phyloP scores from a whole-genome alignment of 2,888 invertebrate genomes.

The Lepeophtheirus nordmannii region DNA sequence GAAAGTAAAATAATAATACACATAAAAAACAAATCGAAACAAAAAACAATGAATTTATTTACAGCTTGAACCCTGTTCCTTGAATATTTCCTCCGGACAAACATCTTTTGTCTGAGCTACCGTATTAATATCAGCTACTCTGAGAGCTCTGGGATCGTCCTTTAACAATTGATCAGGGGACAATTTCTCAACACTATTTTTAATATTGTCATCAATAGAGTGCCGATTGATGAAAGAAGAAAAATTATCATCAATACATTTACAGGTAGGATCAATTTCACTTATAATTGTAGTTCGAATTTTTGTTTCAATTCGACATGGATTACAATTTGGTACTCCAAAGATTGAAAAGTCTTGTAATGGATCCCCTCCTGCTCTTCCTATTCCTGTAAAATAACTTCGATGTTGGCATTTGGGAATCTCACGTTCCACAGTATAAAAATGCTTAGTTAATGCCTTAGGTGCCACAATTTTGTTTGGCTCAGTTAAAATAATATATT shows the following conservation, averaged over 20 bases:
- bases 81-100: not conserved
- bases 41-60: no score
- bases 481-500: not conserved
- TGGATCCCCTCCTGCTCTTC: not conserved
- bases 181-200: not conserved
- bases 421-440: not conserved
- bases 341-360: not conserved
- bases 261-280: not conserved
- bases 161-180: not conserved
- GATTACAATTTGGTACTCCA: not conserved
- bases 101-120: not conserved
- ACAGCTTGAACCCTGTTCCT: no score
- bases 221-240: not conserved
- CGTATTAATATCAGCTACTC: not conserved
- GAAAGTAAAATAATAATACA: no score
- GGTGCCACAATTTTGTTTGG: not conserved
- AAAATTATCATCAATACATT: not conserved
- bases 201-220: not conserved
- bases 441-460: not conserved
- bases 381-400: not conserved
- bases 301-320: not conserved
- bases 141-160: not conserved
- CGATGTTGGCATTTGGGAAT: not conserved
- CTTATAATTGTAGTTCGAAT: not conserved
- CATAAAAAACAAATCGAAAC: no score